Base-by-base conservation (phyloP, 2,888 invertebrate species). In the Schizaphis graminum region DNA sequence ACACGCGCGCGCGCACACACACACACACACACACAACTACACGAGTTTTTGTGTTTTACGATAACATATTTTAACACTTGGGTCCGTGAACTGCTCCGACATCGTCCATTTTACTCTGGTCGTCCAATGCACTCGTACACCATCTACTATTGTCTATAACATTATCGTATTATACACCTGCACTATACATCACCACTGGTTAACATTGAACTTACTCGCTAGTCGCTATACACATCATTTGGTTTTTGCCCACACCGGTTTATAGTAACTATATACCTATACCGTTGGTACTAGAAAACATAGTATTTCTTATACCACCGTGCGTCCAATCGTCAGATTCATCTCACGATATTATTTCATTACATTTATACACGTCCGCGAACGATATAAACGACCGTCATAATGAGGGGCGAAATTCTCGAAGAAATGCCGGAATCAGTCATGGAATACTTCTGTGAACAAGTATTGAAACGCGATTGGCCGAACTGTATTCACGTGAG, bases 401-500 rank as follows among this genome's bases (percentile, higher is more conserved):
- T 2, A 28, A 94, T 94, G 94, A 86, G 90, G 57, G 86, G 85
- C 49, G 94, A 94, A 89, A 49, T 89, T 85, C 91, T 94, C 35
- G 91, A 89, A 86, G 94, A 94, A 77, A 93, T 94, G 88, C 94
- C 94, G 21, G 77, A 94, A 21, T 88, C 91, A 24, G n/a, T n/a
- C 0, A 90, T 87, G 84, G 94, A 94, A 57, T 93, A 94, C 41
- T 94, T 94, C 35, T 94, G 94, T 44, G 94, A 94, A 94, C n/a
- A 86, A 53, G 93, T 93, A 21, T 57, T 94, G 84, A 94, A 94
- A 93, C 86, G 87, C 44, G 94, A 94, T 67, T 94, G 94, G 94
- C 94, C 94, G 1, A 90, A 93, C 61, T 89, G 87, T 49, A 94
- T 94, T 21, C 94, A 94, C 56, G 94, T 94, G n/a, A 94, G 94